Percentiles rank a stretch among this genome's conserved stretches.
phyloP scores from a whole-genome alignment of 2,113 vertebrate species.

The Eulemur rufifrons region DNA sequence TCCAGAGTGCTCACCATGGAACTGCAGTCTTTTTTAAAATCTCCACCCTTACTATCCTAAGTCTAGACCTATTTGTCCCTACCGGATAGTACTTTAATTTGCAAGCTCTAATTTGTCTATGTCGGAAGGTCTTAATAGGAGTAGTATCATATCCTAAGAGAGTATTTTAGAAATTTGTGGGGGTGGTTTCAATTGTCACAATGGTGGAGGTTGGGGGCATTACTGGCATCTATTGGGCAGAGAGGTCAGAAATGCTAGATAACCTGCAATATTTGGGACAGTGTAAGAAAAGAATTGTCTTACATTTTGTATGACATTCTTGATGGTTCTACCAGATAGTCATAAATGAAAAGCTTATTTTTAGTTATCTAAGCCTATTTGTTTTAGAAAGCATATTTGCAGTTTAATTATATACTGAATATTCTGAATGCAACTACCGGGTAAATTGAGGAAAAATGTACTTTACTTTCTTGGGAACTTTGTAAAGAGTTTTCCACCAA shows the following conservation, averaged over 20 bases:
- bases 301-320: neutral
- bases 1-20: no score
- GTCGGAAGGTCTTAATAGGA: neutral
- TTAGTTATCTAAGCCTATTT: neutral
- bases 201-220: fast-evolving
- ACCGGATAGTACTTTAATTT: neutral
- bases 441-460: neutral
- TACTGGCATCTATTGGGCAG: neutral
- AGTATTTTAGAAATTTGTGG: neutral
- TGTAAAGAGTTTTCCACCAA: neutral
- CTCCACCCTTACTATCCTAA: neutral
- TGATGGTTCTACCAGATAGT: neutral
- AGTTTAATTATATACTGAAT: neutral
- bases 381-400: neutral
- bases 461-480: neutral
- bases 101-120: neutral
- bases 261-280: neutral
- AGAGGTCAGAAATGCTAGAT: neutral
- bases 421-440: neutral
- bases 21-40: neutral
- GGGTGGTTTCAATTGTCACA: neutral
- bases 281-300: neutral
- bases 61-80: neutral
- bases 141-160: neutral
- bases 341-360: neutral